phyloP scores from a whole-genome alignment of 2,888 invertebrate genomes.

The Parnassius orleans region DNA sequence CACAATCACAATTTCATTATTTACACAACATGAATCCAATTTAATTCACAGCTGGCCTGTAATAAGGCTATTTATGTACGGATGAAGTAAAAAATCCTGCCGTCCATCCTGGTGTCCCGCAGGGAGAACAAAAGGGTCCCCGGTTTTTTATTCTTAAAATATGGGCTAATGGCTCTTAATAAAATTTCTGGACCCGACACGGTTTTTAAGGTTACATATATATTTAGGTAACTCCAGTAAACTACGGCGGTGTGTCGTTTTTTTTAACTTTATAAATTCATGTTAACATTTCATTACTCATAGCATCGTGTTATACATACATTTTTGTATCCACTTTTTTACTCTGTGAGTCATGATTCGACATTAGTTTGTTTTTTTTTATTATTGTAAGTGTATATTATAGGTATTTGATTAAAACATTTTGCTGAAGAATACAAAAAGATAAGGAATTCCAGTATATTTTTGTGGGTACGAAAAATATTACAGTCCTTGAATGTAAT shows the following conservation, averaged over 20 bases:
- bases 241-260: not conserved
- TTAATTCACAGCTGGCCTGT: slow-evolving; percentile 71
- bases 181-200: slow-evolving; percentile 47
- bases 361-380: no score
- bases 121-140: slow-evolving; percentile 51
- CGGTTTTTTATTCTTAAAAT: slow-evolving; percentile 60
- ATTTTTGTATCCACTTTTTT: no score
- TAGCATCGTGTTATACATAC: no score
- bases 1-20: slow-evolving; percentile 66
- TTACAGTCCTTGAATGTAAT: no score
- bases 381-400: no score
- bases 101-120: slow-evolving; percentile 52
- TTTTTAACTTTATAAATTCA: slow-evolving; percentile 8
- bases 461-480: no score
- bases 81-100: slow-evolving; percentile 48
- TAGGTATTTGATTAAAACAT: no score
- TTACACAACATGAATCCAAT: slow-evolving; percentile 67
- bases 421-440: no score
- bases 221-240: not conserved
- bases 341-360: no score
- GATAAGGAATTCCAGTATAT: no score
- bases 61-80: slow-evolving; percentile 62
- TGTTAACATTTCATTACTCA: not conserved
- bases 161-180: slow-evolving; percentile 71
- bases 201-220: slow-evolving; percentile 1